phyloP scores from a whole-genome alignment of 1,140 invertebrate genomes.

The Drosophila teissieri region DNA sequence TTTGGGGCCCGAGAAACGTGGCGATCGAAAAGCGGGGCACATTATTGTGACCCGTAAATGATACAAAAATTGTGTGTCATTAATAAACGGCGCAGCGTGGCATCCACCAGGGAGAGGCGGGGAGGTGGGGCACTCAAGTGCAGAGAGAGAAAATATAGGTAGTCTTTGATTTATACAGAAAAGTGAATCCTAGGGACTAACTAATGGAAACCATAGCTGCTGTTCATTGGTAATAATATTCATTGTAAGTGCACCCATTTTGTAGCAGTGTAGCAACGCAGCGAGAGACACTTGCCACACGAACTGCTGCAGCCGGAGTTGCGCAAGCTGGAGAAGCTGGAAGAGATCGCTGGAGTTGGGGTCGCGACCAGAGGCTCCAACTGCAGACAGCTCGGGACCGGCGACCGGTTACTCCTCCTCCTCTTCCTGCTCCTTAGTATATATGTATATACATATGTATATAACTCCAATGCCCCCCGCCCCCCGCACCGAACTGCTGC shows the following conservation, averaged over 20 bases:
- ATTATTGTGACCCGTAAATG: slow-evolving; percentile 84
- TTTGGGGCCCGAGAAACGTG: slow-evolving; percentile 16
- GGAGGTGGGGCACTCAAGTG: neutral
- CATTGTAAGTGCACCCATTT: no score
- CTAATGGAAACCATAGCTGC: no score
- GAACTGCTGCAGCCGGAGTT: slow-evolving; percentile 1
- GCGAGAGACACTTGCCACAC: slow-evolving; percentile 43
- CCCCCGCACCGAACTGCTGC: neutral
- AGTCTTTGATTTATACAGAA: no score
- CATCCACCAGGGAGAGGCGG: slow-evolving; percentile 19
- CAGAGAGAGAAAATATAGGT: neutral
- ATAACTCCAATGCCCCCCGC: no score
- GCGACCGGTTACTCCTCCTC: slow-evolving; percentile 54
- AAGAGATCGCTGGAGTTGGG: slow-evolving; percentile 36
- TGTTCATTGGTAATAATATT: no score
- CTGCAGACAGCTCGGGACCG: slow-evolving; percentile 66
- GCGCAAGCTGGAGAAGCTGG: slow-evolving; percentile 27
- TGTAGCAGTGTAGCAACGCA: neutral
- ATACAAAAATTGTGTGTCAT: slow-evolving; percentile 84
- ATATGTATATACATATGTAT: neutral
- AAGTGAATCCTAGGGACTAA: no score
- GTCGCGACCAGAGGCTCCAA: slow-evolving; percentile 41
- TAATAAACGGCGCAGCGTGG: slow-evolving; percentile 78
- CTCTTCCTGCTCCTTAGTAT: no score
- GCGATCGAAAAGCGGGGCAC: slow-evolving; percentile 47